Evolutionary conservation across 2,113 vertebrate genomes (phyloP), one percentile per base, ranked within the genome.

Genomic region (Cololabis saira): DNA sequence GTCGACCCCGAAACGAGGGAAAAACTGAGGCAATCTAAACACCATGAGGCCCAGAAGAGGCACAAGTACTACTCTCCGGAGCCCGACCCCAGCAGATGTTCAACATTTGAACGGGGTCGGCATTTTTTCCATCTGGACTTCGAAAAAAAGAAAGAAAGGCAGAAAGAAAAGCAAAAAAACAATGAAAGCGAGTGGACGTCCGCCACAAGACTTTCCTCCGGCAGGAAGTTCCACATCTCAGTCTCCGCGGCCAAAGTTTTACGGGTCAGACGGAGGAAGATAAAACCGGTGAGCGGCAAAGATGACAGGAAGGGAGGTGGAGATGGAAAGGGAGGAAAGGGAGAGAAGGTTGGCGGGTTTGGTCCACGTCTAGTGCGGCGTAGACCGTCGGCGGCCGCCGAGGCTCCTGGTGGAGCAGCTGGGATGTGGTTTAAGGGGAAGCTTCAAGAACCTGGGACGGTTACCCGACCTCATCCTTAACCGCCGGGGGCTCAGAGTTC

Each of bases 111-210:
- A 74, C 73, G 3, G 3, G 24, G 24, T 2, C 67, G 82, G 67
- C 52, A 68, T 44, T 76, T 78, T 72, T 85, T 81, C 83, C 84
- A 84, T 89, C 79, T 88, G 78, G 65, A 71, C 70, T 74, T 76
- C 42, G 71, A 77, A 56, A 59, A 57, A 74, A 56, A 52, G 58
- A 61, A n/a, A n/a, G 71, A n/a, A n/a, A n/a, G n/a, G n/a, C 62
- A 74, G 71, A 87, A 83, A 30, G 75, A 52, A 59, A 53, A 74
- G 60, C 55, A 61, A 61, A 65, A 74, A 68, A 87, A 83, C 81
- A 89, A 86, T 82, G 64, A 57, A 74, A 75, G 50, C 76, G 49
- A 70, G 81, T 75, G 51, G 74, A 81, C 43, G 47, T 81, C 15
- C 80, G 78, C 75, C 70, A 78, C 57, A 69, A 76, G 13, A 0